Base-by-base conservation (phyloP, 2,888 invertebrate genomes). In the Theodoxus fluviatilis region DNA sequence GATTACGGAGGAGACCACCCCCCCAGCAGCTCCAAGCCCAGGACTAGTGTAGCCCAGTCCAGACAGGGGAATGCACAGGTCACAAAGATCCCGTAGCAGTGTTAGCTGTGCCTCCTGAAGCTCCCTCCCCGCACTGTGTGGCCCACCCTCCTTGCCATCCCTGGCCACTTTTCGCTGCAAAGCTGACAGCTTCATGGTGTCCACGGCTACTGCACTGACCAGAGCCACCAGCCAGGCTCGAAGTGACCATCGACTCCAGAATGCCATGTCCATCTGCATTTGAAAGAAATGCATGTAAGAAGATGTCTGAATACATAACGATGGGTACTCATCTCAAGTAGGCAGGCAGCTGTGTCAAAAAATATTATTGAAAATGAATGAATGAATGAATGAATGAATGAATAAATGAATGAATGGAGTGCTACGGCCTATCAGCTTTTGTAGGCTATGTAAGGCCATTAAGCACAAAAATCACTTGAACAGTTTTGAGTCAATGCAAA, bases 31-130 rank as follows among this genome's bases (percentile, higher is more conserved):
- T 31, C 72, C 71, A 9, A 74, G 28, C 1, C 75, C 75, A 1
- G 74, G 74, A 43, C 59, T 73, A n/a, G 68, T 66, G 35, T 69
- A 72, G 22, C 71, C 67, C 57, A 75, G 66, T 15, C 73, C 68
- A 12, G 71, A 72, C 66, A 75, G 52, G 0, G 75, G 75, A 49
- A 75, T 74, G 40, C 74, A 75, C 52, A 75, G 25, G 40, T 75
- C 75, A 65, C 74, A 75, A 59, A 75, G 68, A 40, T 75, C 75
- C 4, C 74, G 68, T 68, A 69, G 74, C 55, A 75, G 74, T 22
- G 65, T 74, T 59, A 74, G 38, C 52, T 71, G 63, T 22, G 64
- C 52, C 2, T 37, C 47, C 28, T 72, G 74, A 33, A 72, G 52
- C 43, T 75, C 71, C 12, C 49, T 67, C 69, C 73, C 43, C 25